Conservation (phyloP, 2,113 vertebrate genomes). For the Smithornis capensis region DNA sequence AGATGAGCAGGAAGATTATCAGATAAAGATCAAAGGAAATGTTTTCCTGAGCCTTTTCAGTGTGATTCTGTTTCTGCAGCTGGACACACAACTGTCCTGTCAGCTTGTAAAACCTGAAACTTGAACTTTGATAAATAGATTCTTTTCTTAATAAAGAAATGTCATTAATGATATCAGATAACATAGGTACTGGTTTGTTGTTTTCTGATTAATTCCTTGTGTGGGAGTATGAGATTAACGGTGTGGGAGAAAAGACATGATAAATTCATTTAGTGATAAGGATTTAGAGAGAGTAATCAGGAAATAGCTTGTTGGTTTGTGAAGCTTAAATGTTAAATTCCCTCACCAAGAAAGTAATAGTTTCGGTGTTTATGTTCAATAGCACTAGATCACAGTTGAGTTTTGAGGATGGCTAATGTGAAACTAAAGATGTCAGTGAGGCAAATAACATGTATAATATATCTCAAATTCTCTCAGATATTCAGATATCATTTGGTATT, state of each 20-base stretch:
- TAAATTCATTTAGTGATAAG: neutral
- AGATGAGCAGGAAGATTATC: neutral
- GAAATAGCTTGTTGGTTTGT: conserved; percentile 20
- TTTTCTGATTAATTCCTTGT: conserved; percentile 5
- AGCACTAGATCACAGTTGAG: neutral
- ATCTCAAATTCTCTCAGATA: neutral
- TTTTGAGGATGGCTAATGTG: neutral
- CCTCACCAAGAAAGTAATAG: neutral
- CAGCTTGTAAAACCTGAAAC: neutral
- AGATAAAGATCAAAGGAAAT: neutral
- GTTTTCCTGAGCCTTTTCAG: neutral
- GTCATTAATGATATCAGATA: neutral
- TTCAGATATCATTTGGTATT: conserved; percentile 42
- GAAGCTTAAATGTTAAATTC: neutral
- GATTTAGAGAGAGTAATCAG: neutral
- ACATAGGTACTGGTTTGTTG: neutral
- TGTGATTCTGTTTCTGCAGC: neutral
- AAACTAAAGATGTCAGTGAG: neutral
- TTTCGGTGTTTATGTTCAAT: neutral
- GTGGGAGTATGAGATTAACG: neutral
- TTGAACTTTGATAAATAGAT: neutral
- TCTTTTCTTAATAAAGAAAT: neutral
- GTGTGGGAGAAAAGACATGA: neutral
- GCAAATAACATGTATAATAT: neutral
- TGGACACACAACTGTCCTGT: neutral